Conservation (phyloP, 2,888 invertebrate species). For the Ceraclea dissimilis region DNA sequence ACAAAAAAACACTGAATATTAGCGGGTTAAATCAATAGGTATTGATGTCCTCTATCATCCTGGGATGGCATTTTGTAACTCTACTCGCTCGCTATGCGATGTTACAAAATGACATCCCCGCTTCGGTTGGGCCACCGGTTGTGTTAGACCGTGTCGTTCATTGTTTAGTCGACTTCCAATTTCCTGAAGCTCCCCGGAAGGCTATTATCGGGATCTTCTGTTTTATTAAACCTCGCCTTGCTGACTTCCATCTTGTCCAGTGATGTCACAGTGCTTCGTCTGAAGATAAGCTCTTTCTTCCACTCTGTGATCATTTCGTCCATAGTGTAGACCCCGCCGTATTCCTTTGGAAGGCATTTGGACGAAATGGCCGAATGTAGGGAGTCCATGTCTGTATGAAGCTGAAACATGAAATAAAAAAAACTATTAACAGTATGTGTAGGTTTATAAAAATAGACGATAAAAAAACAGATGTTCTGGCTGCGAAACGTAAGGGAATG, state of each 20-base stretch:
- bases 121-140: no score
- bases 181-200: slow-evolving; percentile 60
- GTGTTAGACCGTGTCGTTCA: no score
- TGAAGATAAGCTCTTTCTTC: slow-evolving; percentile 52
- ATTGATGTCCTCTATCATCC: no score
- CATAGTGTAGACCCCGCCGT: slow-evolving; percentile 64
- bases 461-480: no score
- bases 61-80: no score
- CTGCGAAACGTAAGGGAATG: no score
- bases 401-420: slow-evolving; percentile 34
- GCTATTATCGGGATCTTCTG: slow-evolving; percentile 36
- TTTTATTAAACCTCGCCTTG: slow-evolving; percentile 28
- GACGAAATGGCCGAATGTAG: slow-evolving; percentile 53
- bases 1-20: no score
- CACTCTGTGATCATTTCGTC: slow-evolving; percentile 65
- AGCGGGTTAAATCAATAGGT: no score
- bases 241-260: slow-evolving; percentile 56
- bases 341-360: slow-evolving; percentile 60
- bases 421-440: no score
- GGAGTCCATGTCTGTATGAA: slow-evolving; percentile 51
- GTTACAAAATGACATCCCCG: no score
- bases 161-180: slow-evolving; percentile 56
- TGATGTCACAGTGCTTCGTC: slow-evolving; percentile 51
- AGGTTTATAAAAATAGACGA: no score
- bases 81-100: no score